Conservation (phyloP, 2,888 invertebrate species). For the Blastobasis adustella region DNA sequence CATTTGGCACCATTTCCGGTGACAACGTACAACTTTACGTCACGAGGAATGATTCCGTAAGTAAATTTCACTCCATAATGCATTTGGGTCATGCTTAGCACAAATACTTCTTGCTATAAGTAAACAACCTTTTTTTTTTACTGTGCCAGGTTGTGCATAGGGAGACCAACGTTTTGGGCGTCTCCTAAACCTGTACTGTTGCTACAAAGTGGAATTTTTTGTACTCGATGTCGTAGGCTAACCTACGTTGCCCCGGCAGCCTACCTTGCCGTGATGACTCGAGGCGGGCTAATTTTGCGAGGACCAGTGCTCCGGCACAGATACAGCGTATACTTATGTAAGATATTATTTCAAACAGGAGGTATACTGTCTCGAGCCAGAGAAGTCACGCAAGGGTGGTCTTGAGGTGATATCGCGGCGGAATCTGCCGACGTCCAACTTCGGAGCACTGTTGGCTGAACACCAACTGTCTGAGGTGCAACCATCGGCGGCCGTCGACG, state of each 20-base stretch:
- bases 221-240: too few species aligned
- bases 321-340: too few species aligned
- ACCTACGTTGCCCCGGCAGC: too few species aligned
- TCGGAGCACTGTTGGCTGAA: conserved; percentile 55
- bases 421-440: conserved; percentile 45
- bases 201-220: too few species aligned
- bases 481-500: conserved; percentile 13
- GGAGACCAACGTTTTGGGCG: background rate
- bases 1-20: conserved; percentile 40
- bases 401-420: conserved; percentile 49
- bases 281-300: too few species aligned
- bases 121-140: background rate
- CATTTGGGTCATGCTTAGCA: background rate
- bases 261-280: too few species aligned
- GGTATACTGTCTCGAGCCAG: conserved; percentile 55
- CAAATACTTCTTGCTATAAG: background rate
- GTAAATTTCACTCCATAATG: conserved; percentile 13
- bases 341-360: conserved; percentile 31
- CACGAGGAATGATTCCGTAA: conserved; percentile 62
- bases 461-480: conserved; percentile 42
- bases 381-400: conserved; percentile 26
- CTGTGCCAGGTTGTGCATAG: too few species aligned
- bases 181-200: too few species aligned
- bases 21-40: conserved; percentile 49
- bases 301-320: too few species aligned